phyloP scores from a whole-genome alignment of 2,797 vertebrate species.

The Pangasius krempfi region DNA sequence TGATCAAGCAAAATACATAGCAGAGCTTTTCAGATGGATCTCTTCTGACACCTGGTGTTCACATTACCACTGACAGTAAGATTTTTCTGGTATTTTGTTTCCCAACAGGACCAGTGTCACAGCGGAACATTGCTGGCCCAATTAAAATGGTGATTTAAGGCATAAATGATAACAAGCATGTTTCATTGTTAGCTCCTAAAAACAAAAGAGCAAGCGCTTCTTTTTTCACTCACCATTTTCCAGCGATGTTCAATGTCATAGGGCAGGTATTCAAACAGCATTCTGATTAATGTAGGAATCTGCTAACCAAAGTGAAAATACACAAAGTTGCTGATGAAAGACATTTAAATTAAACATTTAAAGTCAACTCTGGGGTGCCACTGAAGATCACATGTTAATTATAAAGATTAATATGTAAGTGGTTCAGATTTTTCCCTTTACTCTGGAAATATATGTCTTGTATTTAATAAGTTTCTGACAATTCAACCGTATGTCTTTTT shows the following conservation, averaged over 20 bases:
- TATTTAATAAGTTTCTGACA: neutral
- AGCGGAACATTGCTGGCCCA: no score
- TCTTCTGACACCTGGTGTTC: constrained; percentile 43
- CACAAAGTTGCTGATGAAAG: neutral
- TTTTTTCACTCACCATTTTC: neutral
- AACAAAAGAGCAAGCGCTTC: neutral
- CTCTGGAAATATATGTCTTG: neutral
- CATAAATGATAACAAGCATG: no score
- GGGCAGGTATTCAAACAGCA: neutral
- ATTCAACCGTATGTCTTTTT: neutral
- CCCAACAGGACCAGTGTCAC: neutral
- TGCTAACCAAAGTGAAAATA: neutral
- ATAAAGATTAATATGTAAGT: neutral
- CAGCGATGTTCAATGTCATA: neutral
- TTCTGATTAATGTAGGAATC: neutral
- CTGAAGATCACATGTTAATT: neutral
- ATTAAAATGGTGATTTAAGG: neutral
- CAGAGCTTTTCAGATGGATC: constrained; percentile 17
- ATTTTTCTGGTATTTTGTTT: neutral
- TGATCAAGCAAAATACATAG: neutral
- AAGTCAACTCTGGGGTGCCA: neutral
- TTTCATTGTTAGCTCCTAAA: neutral
- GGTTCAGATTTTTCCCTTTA: neutral
- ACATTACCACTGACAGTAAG: neutral
- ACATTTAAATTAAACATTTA: neutral